Base-by-base conservation (phyloP, 2,797 vertebrate species). In the Manis javanica region DNA sequence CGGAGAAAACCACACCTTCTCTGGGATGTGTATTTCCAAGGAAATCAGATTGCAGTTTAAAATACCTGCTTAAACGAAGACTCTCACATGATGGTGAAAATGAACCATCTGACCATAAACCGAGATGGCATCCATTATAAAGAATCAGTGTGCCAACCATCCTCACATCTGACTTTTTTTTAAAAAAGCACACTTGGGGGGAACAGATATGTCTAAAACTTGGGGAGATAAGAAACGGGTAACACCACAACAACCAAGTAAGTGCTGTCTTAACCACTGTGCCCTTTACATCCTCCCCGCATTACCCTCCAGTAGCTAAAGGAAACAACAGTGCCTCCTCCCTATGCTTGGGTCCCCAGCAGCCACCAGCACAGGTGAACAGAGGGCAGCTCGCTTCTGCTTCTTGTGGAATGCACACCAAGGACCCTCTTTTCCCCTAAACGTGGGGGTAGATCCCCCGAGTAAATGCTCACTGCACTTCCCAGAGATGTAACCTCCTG, bases 361-460 rank as follows among this genome's bases (percentile, higher is more conserved):
- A 11, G n/a, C 6, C 3, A 23, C 34, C 42, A 63, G 64, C 21
- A 10, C 13, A 7, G 1, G 18, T 0, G 13, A 49, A 15, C 51
- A 11, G 3, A 0, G 0, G 23, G 37, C 46, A 49, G 10, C 10
- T n/a, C 53, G 0, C 42, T 55, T 53, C n/a, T 21, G 4, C n/a
- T 71, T 69, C 34, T 57, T 21, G 46, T 21, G 15, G 19, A 21
- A 14, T 19, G 4, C 39, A 21, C 4, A 49, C 77, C 34, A 14
- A 39, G 68, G 59, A 23, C 42, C 13, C n/a, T 59, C 39, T 16
- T 10, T 16, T 26, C 46, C 24, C 42, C 31, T 14, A 23, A 34
- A 51, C 31, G n/a, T 23, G 15, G 21, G 1, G 2, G 26, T 15
- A 26, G 29, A 31, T 19, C 16, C 64, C 21, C 5, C 7, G 4